phyloP scores from a whole-genome alignment of 1,140 invertebrate genomes.

The Eufriesea mexicana region DNA sequence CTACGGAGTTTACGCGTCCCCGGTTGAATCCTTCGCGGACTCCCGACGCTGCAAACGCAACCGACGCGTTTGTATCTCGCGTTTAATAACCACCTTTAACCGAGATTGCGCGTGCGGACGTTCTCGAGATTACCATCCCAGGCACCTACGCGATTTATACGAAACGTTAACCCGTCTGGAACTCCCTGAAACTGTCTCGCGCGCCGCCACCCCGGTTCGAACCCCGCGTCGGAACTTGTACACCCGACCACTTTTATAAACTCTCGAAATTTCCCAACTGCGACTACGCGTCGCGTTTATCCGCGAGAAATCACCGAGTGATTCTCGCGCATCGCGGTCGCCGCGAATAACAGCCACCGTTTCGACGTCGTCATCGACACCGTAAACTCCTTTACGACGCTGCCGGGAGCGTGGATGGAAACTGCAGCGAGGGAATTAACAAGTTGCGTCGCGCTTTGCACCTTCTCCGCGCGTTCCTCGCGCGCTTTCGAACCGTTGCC shows the following conservation, averaged over 20 bases:
- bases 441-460: background rate
- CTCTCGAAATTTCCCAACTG: background rate
- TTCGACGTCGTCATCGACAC: background rate
- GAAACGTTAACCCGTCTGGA: background rate
- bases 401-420: background rate
- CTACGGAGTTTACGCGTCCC: background rate
- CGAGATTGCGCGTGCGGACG: too few relatives aligned
- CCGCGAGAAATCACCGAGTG: background rate
- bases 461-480: too few relatives aligned
- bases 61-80: background rate
- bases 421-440: background rate
- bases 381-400: conserved; percentile 17
- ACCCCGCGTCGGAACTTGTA: background rate
- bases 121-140: background rate
- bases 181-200: background rate
- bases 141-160: too few relatives aligned
- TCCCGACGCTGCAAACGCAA: background rate
- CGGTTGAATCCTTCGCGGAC: background rate
- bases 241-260: background rate
- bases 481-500: background rate
- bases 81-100: background rate
- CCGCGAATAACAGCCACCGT: background rate
- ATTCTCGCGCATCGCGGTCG: background rate
- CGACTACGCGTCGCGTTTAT: background rate
- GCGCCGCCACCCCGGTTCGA: too few relatives aligned